phyloP scores from a whole-genome alignment of 2,888 invertebrate genomes.

The Tachina fera region DNA sequence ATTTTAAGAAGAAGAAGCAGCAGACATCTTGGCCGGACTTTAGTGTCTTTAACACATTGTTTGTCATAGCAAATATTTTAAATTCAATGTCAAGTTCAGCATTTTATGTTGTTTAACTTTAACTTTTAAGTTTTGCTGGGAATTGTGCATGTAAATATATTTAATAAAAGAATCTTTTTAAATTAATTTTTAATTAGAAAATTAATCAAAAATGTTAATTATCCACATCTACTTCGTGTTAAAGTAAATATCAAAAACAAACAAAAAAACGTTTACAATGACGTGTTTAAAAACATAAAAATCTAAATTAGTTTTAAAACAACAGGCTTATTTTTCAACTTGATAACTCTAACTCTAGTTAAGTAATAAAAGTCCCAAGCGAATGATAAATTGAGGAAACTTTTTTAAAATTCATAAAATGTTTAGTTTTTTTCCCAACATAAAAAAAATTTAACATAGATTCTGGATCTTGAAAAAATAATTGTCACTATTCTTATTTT shows the following conservation, averaged over 20 bases:
- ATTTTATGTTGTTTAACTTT: not conserved
- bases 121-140: not conserved
- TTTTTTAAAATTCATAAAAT: too few relatives aligned
- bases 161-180: not conserved
- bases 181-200: not conserved
- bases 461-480: too few relatives aligned
- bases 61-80: not conserved
- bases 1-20: too few relatives aligned
- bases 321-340: not conserved
- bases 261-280: not conserved
- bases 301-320: not conserved
- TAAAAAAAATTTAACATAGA: too few relatives aligned
- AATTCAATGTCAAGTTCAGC: constrained; percentile 64
- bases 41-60: not conserved
- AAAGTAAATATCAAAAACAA: constrained; percentile 1
- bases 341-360: too few relatives aligned
- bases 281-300: not conserved
- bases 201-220: constrained; percentile 40
- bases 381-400: not conserved
- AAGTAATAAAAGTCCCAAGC: not conserved
- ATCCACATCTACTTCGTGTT: not conserved
- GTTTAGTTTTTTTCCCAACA: too few relatives aligned
- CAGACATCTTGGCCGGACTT: constrained; percentile 1
- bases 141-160: not conserved
- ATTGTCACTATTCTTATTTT: too few relatives aligned